Evolutionary conservation across 2,888 invertebrate genomes (phyloP).

Genomic region (Hanleya hanleyi): DNA sequence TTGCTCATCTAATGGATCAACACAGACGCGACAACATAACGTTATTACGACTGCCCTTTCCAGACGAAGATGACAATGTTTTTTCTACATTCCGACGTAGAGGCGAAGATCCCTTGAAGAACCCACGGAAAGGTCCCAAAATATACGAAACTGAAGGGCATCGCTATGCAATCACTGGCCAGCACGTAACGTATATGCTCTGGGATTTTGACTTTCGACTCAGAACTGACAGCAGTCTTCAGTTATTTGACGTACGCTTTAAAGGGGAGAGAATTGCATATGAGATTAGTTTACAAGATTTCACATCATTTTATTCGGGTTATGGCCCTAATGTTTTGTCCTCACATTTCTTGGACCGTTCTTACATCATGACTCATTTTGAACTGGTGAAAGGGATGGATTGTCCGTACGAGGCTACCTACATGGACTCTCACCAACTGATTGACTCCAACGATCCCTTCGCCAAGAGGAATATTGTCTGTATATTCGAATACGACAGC

Average conservation of each 20-base stretch:
- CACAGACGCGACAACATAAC: no score
- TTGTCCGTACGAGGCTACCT: conserved; percentile 65
- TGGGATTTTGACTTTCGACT: conserved; percentile 65
- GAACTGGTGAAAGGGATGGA: conserved; percentile 65
- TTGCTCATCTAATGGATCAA: conserved; percentile 45
- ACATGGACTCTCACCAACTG: conserved; percentile 42
- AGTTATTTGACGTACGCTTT: conserved; percentile 60
- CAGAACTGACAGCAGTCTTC: conserved; percentile 55
- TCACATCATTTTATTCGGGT: conserved; percentile 59
- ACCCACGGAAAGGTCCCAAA: conserved; percentile 52
- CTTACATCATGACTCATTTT: no score
- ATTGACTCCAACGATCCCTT: conserved; percentile 42
- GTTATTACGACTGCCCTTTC: no score
- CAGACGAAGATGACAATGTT: conserved; percentile 24
- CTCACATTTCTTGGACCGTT: no score
- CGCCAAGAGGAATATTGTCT: no score
- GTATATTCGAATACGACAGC: conserved; percentile 63
- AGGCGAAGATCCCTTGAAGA: conserved; percentile 43
- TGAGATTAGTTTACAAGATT: conserved; percentile 65
- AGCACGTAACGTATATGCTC: conserved; percentile 60
- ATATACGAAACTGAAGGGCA: conserved; percentile 59
- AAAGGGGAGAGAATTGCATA: conserved; percentile 60
- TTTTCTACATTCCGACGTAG: conserved; percentile 54
- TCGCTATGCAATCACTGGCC: conserved; percentile 57
- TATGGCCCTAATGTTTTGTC: conserved; percentile 49